A percentile compares a stretch with the other conserved stretches of the same genome.
Evolutionary conservation across 1,140 invertebrate species (phyloP).

Genomic region (Oreohelix idahoensis): DNA sequence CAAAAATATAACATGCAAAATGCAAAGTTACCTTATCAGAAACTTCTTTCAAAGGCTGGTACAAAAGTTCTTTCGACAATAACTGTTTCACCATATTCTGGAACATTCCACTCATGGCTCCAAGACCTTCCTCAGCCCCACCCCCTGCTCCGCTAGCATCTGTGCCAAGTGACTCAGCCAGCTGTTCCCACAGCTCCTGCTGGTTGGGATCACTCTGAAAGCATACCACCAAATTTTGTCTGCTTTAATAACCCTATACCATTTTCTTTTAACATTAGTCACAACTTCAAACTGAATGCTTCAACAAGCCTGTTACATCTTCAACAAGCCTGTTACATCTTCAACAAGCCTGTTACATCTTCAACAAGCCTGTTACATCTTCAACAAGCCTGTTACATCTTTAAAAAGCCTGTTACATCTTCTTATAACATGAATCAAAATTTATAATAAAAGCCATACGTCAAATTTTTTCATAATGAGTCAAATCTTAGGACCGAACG

Average conservation of each 20-base stretch:
- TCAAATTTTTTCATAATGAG: too few relatives aligned
- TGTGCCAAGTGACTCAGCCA: slow-evolving; percentile 27
- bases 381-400: too few relatives aligned
- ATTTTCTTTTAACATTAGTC: too few relatives aligned
- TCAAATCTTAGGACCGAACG: too few relatives aligned
- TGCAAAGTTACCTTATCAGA: slow-evolving; percentile 20
- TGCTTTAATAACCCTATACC: too few relatives aligned
- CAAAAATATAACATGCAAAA: background rate
- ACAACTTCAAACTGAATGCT: background rate
- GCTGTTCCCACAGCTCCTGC: slow-evolving; percentile 35
- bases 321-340: too few relatives aligned
- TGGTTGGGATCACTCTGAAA: slow-evolving; percentile 37
- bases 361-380: too few relatives aligned
- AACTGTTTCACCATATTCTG: slow-evolving; percentile 41
- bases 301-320: background rate
- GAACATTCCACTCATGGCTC: slow-evolving; percentile 34
- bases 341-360: too few relatives aligned
- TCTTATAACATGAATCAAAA: too few relatives aligned
- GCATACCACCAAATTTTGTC: too few relatives aligned
- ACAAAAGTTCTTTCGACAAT: slow-evolving; percentile 37
- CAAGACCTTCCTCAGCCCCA: slow-evolving; percentile 13
- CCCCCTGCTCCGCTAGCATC: slow-evolving; percentile 1
- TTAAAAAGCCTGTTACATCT: too few relatives aligned
- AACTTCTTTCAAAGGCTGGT: slow-evolving; percentile 36
- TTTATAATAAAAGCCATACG: too few relatives aligned